A percentile compares a stretch with the other conserved stretches of the same genome.
Evolutionary conservation across 2,113 vertebrate species (phyloP).

Genomic region (Cheirogaleus medius): DNA sequence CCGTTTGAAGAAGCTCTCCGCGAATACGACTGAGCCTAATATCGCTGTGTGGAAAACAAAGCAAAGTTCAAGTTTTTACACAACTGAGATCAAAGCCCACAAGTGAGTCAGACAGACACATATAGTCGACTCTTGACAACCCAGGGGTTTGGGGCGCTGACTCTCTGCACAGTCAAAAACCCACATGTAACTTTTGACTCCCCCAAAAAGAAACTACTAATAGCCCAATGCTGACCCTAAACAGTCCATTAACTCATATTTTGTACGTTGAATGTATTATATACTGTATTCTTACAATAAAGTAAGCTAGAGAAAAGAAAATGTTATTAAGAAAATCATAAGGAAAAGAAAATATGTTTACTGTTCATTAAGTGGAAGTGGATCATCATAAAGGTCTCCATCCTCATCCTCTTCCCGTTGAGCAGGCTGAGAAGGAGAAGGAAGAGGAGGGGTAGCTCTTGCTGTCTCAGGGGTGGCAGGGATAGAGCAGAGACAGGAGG

Average conservation of each 20-base stretch:
- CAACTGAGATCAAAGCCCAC: too few relatives aligned
- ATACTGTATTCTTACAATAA: background rate
- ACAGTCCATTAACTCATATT: background rate
- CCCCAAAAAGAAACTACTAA: background rate
- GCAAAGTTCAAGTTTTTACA: background rate
- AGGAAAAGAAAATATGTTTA: background rate
- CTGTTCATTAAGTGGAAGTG: background rate
- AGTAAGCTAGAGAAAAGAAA: background rate
- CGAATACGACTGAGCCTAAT: accelerated
- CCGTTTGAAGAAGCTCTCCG: too few relatives aligned
- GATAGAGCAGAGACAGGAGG: background rate
- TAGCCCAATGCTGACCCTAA: background rate
- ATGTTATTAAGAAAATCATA: background rate
- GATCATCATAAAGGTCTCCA: background rate
- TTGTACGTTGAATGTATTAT: background rate
- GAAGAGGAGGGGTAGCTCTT: background rate
- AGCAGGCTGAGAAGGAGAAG: background rate
- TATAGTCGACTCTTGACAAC: too few relatives aligned
- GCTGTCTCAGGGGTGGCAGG: background rate
- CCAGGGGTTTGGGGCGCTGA: background rate
- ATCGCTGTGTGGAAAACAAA: background rate
- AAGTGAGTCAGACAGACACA: background rate
- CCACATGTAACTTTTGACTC: background rate
- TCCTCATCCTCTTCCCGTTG: too few relatives aligned
- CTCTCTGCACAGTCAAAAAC: background rate